Conservation (phyloP, 1,140 invertebrate species). For the Diploscapter pachys region DNA sequence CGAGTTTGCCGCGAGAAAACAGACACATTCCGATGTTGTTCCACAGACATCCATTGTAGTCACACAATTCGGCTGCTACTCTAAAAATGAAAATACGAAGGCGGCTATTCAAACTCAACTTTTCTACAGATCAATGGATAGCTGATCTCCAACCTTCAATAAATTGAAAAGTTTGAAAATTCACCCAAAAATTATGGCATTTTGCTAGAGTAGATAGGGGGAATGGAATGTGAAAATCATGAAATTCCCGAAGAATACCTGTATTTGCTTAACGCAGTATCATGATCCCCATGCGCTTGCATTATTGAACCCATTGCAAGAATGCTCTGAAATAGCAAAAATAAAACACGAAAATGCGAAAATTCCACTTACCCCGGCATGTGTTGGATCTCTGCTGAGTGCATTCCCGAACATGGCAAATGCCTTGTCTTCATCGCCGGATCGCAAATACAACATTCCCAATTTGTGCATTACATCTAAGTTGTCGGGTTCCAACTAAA, state of each 20-base stretch:
- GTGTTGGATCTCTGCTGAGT: slow-evolving; percentile 2
- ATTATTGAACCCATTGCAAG: slow-evolving; percentile 4
- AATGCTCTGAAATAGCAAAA: background rate
- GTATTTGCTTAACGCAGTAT: slow-evolving; percentile 7
- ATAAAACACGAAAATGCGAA: no score
- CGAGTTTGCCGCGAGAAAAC: slow-evolving; percentile 17
- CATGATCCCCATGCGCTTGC: slow-evolving; percentile 6
- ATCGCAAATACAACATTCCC: background rate
- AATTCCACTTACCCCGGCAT: background rate
- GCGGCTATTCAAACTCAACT: background rate
- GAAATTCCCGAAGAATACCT: background rate
- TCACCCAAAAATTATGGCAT: no score
- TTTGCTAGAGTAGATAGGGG: no score
- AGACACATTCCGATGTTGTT: slow-evolving; percentile 21
- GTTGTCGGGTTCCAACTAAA: slow-evolving; percentile 10
- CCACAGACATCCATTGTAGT: slow-evolving; percentile 28
- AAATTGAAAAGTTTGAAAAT: no score
- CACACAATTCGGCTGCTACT: slow-evolving; percentile 15
- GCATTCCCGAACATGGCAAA: slow-evolving; percentile 15
- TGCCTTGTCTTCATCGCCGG: slow-evolving; percentile 10
- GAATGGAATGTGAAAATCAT: no score
- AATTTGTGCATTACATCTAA: slow-evolving; percentile 1
- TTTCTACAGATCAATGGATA: slow-evolving; percentile 1
- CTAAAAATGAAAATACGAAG: background rate
- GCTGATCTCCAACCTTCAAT: background rate